phyloP scores from a whole-genome alignment of 2,888 invertebrate species.

The Tubulanus polymorphus region DNA sequence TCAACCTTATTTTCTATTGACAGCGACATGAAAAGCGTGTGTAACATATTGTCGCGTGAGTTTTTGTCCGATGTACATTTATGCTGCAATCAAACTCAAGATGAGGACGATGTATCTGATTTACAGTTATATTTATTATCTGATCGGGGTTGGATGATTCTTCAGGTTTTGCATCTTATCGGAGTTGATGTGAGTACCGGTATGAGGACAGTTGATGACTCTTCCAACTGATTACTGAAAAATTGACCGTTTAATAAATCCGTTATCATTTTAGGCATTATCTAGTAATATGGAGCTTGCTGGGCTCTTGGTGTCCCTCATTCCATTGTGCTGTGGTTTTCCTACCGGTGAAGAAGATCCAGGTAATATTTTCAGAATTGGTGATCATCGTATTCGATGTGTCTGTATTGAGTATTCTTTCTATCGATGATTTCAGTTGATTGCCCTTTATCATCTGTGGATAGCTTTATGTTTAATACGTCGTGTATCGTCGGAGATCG shows the following conservation, averaged over 20 bases:
- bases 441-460: too few species aligned
- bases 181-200: constrained; percentile 22
- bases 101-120: constrained; percentile 12
- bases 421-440: too few species aligned
- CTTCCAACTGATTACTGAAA: too few species aligned
- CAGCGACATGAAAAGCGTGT: constrained; percentile 28
- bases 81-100: constrained; percentile 59
- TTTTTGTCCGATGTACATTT: constrained; percentile 65
- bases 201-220: too few species aligned
- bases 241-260: too few species aligned
- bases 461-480: too few species aligned
- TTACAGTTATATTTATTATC: constrained; percentile 18
- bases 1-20: too few species aligned
- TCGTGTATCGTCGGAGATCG: too few species aligned
- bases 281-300: constrained; percentile 19
- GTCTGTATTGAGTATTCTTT: too few species aligned
- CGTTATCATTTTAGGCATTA: too few species aligned
- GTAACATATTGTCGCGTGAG: constrained; percentile 61
- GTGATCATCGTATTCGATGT: too few species aligned
- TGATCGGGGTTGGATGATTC: constrained; percentile 20
- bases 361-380: neutral
- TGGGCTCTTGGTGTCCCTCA: constrained; percentile 17
- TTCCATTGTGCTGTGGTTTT: constrained; percentile 20
- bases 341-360: neutral
- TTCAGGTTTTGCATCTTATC: constrained; percentile 19